Evolutionary conservation across 2,888 invertebrate genomes (phyloP), one percentile per base, ranked within the genome.

Genomic region (Brachylomia viminalis): DNA sequence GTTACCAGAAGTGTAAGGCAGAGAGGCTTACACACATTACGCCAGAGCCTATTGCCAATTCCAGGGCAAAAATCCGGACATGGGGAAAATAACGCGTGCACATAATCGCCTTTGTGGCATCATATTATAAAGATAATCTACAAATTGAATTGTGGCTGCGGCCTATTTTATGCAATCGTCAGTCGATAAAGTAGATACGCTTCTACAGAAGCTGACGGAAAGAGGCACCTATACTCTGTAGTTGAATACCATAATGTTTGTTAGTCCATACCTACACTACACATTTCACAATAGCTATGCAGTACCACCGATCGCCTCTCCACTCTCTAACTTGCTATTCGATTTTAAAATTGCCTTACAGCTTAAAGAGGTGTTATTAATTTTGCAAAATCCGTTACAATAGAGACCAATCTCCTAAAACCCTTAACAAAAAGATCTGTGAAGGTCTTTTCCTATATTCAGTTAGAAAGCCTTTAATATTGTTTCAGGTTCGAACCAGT

Each of bases 401-500:
- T 54, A 62, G 20, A 54, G 20, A 54, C 23, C 61, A 38, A 52
- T 76, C 27, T 15, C 5, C 13, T 61, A 52, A 47, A 47, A 38
- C 13, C 11, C 4, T 49, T 15, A 59, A 62, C 54, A 30, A 47
- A 54, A 38, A 47, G n/a, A 45, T n/a, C 23, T 52, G 27, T 49
- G 30, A 68, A 45, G 0, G 10, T 59, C 0, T 72, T 30, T 38
- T 30, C 17, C 33, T 54, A 61, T 11, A 38, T 15, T n/a, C 3
- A 17, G n/a, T 17, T 23, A 23, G 13, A 30, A 56, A 49, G 15
- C 27, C 17, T 42, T 42, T 49, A 15, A 27, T 67, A 38, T 83
- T 70, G n/a, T 10, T 65, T 65, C 74, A 83, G 83, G 77, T 81
- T 83, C 83, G n/a, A 75, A 61, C 61, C 84, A 71, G 75, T 80